phyloP scores from a whole-genome alignment of 2,113 vertebrate genomes.

The Corapipo altera region DNA sequence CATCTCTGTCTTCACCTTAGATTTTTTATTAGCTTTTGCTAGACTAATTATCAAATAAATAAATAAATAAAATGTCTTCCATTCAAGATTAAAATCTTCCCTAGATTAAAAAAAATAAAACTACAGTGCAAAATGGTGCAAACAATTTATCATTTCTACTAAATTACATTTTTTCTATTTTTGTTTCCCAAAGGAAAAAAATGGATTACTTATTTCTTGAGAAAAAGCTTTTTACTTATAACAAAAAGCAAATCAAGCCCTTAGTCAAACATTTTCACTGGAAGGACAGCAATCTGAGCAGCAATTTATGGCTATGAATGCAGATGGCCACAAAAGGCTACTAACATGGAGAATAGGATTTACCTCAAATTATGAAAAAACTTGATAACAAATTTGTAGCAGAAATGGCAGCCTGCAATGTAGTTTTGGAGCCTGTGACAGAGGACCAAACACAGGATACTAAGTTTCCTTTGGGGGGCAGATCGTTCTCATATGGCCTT shows the following conservation, averaged over 20 bases:
- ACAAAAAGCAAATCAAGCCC: not conserved
- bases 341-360: not conserved
- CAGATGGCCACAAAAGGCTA: conserved; percentile 20
- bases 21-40: not conserved
- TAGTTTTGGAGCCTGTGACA: not conserved
- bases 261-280: conserved; percentile 61
- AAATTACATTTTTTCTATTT: not conserved
- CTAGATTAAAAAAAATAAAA: not conserved
- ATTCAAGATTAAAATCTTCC: not conserved
- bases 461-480: not conserved
- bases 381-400: not conserved
- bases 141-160: not conserved
- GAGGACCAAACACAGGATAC: not conserved
- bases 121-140: not conserved
- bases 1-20: not conserved
- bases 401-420: not conserved
- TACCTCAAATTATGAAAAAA: not conserved
- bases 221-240: not conserved
- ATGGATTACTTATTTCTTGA: not conserved
- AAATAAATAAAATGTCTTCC: not conserved
- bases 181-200: not conserved
- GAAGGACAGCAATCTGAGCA: conserved; percentile 23
- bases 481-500: not conserved
- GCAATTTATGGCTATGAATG: not conserved
- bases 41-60: not conserved